Base-by-base conservation (phyloP, 2,797 vertebrate genomes). In the Arremon aurantiirostris region DNA sequence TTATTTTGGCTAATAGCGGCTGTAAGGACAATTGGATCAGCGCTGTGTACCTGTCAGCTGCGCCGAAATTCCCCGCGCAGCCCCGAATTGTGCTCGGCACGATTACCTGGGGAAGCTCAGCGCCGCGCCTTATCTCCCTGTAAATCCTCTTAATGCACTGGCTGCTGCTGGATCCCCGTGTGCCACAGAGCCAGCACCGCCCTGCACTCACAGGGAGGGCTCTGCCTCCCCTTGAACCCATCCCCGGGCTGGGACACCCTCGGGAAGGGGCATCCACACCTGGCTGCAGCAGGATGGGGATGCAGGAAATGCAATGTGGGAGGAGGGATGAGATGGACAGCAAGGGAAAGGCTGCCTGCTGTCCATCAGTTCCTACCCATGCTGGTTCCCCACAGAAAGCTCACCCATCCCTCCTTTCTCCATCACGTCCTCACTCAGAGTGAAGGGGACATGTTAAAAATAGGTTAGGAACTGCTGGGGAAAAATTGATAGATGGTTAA, bases 21-120 rank as follows among this genome's bases (percentile, higher is more conserved):
- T 69, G 76, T 92, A 42, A 94, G 96, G 84, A 96, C 91, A 86
- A 91, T 91, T 92, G 91, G 89, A 80, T 73, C 63, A 96, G 94
- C 1, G 6, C 78, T 88, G 69, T 82, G 80, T 96, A 94, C 92
- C 97, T 91, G 87, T 94, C 93, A 90, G 75, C 37, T 12, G 4
- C 6, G 12, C 94, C 65, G 4, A 86, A 94, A 94, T 90, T 94
- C 86, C 92, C 90, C 12, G 3, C 50, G 63, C 77, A 63, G 89
- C 37, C 64, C 89, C 34, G 15, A 91, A 75, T 39, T 52, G 84
- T 84, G 20, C 1, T 56, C 73, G 46, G 53, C 65, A 18, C 35
- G 35, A 90, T 87, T 90, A 92, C 63, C 50, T 3, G 50, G 65
- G 85, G 68, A 59, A 95, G 89, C 78, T 59, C 59, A 34, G 92